phyloP scores from a whole-genome alignment of 2,797 vertebrate genomes.

The Zenarchopterus dispar region DNA sequence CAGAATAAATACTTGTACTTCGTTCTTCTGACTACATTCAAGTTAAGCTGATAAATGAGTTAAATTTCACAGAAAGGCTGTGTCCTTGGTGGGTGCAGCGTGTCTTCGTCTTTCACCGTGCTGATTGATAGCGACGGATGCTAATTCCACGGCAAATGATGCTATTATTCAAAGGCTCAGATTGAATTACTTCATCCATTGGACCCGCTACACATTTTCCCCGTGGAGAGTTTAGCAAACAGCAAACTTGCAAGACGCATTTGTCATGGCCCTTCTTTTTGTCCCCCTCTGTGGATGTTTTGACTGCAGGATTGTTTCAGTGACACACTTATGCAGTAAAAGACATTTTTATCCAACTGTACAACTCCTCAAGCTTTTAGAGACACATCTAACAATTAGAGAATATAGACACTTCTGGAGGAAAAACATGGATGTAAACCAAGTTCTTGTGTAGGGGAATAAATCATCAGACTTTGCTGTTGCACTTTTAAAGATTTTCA shows the following conservation, averaged over 20 bases:
- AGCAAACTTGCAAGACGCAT: slow-evolving; percentile 64
- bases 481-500: too few species aligned
- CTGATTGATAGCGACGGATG: slow-evolving; percentile 76
- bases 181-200: slow-evolving; percentile 79
- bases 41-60: slow-evolving; percentile 57
- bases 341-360: too few species aligned
- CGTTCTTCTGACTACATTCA: slow-evolving; percentile 29
- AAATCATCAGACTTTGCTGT: too few species aligned
- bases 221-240: slow-evolving; percentile 74
- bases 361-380: too few species aligned
- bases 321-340: too few species aligned
- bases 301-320: slow-evolving; percentile 15
- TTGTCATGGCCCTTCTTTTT: slow-evolving; percentile 55
- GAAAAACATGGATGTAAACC: too few species aligned
- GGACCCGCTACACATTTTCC: slow-evolving; percentile 76
- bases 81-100: slow-evolving; percentile 61
- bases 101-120: slow-evolving; percentile 51
- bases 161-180: slow-evolving; percentile 78
- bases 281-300: slow-evolving; percentile 29
- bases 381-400: too few species aligned
- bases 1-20: slow-evolving; percentile 4
- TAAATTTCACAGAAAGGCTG: slow-evolving; percentile 47
- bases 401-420: too few species aligned
- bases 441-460: too few species aligned
- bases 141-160: slow-evolving; percentile 78